Conservation (phyloP, 2,113 vertebrate species). For the Malurus alboscapulatus region DNA sequence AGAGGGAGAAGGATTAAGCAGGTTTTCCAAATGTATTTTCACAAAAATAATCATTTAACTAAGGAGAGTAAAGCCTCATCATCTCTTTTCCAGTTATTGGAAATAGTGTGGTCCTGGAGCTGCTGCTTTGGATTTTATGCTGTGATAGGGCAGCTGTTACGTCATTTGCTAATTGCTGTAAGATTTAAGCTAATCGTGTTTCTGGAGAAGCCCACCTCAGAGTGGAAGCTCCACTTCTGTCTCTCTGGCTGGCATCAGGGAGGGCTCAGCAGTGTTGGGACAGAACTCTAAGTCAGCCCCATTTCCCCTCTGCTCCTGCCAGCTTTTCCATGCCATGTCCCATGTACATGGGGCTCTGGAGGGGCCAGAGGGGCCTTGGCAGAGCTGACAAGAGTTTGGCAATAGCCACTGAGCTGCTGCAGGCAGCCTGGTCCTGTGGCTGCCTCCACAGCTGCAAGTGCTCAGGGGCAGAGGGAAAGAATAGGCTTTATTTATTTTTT, state of each 20-base stretch:
- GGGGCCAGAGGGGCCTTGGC: background rate
- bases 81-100: background rate
- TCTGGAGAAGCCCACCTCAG: background rate
- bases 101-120: background rate
- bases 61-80: rapidly evolving
- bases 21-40: background rate
- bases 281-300: rapidly evolving
- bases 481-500: background rate
- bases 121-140: background rate
- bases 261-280: rapidly evolving
- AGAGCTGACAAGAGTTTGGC: rapidly evolving
- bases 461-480: background rate
- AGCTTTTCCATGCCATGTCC: background rate
- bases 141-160: background rate
- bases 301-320: background rate
- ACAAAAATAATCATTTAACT: background rate
- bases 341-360: background rate
- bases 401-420: background rate
- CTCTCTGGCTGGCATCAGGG: background rate
- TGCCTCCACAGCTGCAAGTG: background rate
- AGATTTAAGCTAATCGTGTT: background rate
- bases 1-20: background rate
- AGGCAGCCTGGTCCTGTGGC: background rate
- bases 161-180: background rate
- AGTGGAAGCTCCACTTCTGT: background rate